Evolutionary conservation across 1,140 invertebrate genomes (phyloP).

Genomic region (Akabosia matsudoensis): DNA sequence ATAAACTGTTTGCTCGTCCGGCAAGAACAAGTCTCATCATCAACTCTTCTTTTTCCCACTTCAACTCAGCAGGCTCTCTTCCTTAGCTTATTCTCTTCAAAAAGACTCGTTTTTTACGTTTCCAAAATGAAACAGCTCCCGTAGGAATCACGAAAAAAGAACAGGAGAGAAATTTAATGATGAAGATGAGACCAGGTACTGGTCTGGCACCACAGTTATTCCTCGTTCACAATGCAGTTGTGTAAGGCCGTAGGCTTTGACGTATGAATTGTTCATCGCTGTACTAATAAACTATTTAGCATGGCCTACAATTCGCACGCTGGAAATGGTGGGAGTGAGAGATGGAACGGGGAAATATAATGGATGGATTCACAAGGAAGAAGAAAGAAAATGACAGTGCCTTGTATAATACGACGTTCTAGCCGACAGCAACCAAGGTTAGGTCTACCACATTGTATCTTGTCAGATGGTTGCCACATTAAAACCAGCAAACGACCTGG

Average conservation of each 20-base stretch:
- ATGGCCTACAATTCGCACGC: too few species aligned
- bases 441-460: not conserved
- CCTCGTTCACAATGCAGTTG: too few species aligned
- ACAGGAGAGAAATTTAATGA: constrained; percentile 6
- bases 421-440: too few species aligned
- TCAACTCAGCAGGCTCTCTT: not conserved
- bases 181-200: not conserved
- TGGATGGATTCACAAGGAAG: too few species aligned
- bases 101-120: not conserved
- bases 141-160: not conserved
- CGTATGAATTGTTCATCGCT: too few species aligned
- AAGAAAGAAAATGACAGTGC: too few species aligned
- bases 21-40: not conserved
- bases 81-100: not conserved
- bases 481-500: not conserved
- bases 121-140: not conserved
- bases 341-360: too few species aligned
- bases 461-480: not conserved
- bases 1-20: constrained; percentile 19
- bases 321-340: too few species aligned
- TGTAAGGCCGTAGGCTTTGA: too few species aligned
- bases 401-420: too few species aligned
- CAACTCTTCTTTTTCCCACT: not conserved
- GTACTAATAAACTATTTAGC: too few species aligned
- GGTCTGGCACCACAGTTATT: too few species aligned